Evolutionary conservation across 2,113 vertebrate species (phyloP).

Genomic region (Morone chrysops): DNA sequence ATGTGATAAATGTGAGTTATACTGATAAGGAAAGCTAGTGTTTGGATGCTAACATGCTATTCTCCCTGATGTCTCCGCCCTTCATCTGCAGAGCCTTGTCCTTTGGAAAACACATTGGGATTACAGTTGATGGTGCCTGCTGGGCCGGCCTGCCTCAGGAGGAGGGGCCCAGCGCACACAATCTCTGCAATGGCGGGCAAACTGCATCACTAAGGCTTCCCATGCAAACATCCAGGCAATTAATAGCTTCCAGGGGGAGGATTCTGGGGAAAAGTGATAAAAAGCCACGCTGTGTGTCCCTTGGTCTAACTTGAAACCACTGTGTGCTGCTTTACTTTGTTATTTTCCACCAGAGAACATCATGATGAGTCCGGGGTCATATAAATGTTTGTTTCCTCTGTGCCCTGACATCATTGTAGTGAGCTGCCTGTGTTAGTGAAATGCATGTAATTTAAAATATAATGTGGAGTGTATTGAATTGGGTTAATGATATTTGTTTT

Average conservation of each 20-base stretch:
- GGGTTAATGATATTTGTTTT: neutral
- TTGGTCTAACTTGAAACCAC: slow-evolving; percentile 23
- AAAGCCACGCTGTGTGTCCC: neutral
- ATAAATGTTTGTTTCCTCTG: slow-evolving; percentile 9
- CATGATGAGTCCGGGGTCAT: neutral
- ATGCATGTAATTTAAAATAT: neutral
- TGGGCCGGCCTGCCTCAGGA: slow-evolving; percentile 24
- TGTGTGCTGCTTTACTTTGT: slow-evolving; percentile 24
- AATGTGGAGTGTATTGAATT: neutral
- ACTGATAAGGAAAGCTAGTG: slow-evolving; percentile 5
- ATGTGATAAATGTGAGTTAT: neutral
- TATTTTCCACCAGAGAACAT: slow-evolving; percentile 10
- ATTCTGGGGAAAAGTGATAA: slow-evolving; percentile 58
- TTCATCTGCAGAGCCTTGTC: slow-evolving; percentile 54
- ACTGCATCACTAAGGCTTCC: slow-evolving; percentile 26
- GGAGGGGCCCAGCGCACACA: slow-evolving; percentile 36
- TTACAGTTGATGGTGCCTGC: slow-evolving; percentile 55
- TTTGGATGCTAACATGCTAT: neutral
- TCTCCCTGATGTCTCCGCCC: slow-evolving; percentile 23
- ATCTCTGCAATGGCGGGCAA: slow-evolving; percentile 10
- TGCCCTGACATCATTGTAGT: slow-evolving; percentile 1
- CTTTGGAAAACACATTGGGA: slow-evolving; percentile 58
- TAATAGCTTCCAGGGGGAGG: slow-evolving; percentile 47
- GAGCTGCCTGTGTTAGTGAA: neutral
- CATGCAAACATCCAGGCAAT: slow-evolving; percentile 63